These are phyloP conservation scores for Tadarida brasiliensis DNA, from an alignment of 2,797 vertebrate species.

Conservation along the genomic window DNA sequence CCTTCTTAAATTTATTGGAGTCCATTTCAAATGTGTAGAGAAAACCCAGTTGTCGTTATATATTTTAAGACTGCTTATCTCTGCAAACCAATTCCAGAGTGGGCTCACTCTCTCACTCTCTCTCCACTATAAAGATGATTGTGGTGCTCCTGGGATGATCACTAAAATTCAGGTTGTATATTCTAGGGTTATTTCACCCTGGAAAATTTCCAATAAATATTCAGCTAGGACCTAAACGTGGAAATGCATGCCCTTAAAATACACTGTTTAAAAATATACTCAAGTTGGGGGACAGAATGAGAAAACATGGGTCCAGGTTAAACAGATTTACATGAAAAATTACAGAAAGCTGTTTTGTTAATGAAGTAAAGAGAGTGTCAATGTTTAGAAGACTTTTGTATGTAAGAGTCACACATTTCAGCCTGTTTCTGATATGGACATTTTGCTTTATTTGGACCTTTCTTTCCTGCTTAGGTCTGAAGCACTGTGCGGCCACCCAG, in stretches of 20 bases:
- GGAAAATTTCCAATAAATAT: conserved; percentile 51
- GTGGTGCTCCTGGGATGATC: background rate
- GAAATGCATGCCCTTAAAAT: conserved; percentile 65
- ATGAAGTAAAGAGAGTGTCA: background rate
- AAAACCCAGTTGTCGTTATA: background rate
- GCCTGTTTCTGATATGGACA: background rate
- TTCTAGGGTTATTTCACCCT: conserved; percentile 21
- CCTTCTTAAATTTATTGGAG: conserved; percentile 51
- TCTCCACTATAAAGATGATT: background rate
- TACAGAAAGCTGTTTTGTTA: background rate
- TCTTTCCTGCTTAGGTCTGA: background rate
- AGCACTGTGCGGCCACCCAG: background rate
- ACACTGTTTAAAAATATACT: background rate
- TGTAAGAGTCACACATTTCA: background rate
- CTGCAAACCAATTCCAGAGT: conserved; percentile 54
- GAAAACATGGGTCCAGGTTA: background rate
- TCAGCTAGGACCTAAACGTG: conserved; percentile 38
- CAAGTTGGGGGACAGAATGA: conserved; percentile 39
- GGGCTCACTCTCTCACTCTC: background rate
- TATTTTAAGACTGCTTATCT: conserved; percentile 70
- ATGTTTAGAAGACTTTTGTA: background rate
- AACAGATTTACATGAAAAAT: background rate
- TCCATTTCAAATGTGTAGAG: background rate
- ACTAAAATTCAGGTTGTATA: background rate
- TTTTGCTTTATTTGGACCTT: background rate